phyloP scores from a whole-genome alignment of 2,888 invertebrate species.

The Drosophila aldrichi region DNA sequence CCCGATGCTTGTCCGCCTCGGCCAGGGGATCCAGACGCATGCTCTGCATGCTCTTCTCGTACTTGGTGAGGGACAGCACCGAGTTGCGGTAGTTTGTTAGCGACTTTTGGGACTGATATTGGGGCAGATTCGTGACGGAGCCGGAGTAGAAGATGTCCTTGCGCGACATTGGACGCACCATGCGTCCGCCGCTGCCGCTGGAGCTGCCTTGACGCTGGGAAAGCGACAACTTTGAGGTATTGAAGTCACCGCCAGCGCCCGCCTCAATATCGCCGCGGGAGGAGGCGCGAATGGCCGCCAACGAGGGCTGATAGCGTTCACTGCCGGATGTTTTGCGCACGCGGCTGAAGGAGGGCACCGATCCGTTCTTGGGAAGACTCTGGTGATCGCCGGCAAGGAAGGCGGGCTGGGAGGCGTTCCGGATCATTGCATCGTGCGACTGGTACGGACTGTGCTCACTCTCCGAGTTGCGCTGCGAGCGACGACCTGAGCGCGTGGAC shows the following conservation, averaged over 20 bases:
- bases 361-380: constrained; percentile 92
- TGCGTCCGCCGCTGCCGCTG: constrained; percentile 85
- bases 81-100: constrained; percentile 96
- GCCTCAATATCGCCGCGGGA: constrained; percentile 91
- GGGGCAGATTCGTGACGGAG: constrained; percentile 96
- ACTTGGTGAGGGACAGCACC: constrained; percentile 93
- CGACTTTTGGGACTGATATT: constrained; percentile 96
- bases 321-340: constrained; percentile 93
- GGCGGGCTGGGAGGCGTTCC: constrained; percentile 95
- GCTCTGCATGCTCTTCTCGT: constrained; percentile 88
- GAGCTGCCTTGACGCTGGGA: constrained; percentile 84
- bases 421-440: constrained; percentile 87
- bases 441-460: constrained; percentile 82
- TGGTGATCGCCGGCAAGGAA: constrained; percentile 87
- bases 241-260: constrained; percentile 89
- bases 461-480: constrained; percentile 84
- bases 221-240: constrained; percentile 89
- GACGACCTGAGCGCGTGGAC: constrained; percentile 66
- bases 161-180: constrained; percentile 95
- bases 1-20: constrained; percentile 85
- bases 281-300: constrained; percentile 92
- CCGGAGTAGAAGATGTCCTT: constrained; percentile 99
- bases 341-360: constrained; percentile 95
- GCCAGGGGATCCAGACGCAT: constrained; percentile 86
- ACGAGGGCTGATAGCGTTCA: constrained; percentile 93